These are phyloP conservation scores for Sycophila sp. DNA, from an alignment of 1,140 invertebrate genomes.

Conservation along the genomic window DNA sequence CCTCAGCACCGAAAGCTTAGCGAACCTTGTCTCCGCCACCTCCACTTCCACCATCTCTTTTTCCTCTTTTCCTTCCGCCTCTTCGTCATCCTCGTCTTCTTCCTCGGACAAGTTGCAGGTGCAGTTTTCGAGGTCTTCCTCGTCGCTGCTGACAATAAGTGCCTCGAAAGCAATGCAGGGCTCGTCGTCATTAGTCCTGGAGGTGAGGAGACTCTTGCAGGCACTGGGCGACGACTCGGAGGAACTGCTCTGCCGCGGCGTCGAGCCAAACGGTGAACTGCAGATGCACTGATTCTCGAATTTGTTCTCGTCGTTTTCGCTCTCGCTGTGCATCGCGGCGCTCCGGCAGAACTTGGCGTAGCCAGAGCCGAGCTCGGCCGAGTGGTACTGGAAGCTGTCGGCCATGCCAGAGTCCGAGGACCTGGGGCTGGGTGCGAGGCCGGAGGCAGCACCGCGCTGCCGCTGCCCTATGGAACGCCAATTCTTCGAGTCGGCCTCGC, in stretches of 20 bases:
- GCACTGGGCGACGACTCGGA: not conserved
- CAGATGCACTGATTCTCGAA: constrained; percentile 78
- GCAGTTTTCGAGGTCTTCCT: not conserved
- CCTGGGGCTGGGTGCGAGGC: constrained; percentile 53
- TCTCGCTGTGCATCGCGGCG: constrained; percentile 52
- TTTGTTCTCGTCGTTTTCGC: constrained; percentile 73
- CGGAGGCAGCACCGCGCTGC: constrained; percentile 25
- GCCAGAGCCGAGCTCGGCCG: constrained; percentile 54
- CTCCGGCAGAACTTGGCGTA: constrained; percentile 39
- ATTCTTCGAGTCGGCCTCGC: constrained; percentile 45
- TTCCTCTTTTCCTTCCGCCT: not conserved
- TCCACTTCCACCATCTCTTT: not conserved
- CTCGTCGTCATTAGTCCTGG: not conserved
- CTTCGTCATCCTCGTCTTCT: not conserved
- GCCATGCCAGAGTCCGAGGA: constrained; percentile 87
- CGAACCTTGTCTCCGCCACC: not conserved
- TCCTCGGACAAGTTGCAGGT: not conserved
- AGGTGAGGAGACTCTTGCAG: not conserved
- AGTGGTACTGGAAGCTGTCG: constrained; percentile 72
- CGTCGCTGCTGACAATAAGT: too few relatives aligned
- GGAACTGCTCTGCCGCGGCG: constrained; percentile 64
- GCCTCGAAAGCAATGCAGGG: too few relatives aligned
- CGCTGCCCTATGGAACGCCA: constrained; percentile 40
- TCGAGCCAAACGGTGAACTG: constrained; percentile 77
- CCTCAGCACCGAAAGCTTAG: not conserved